Conservation (phyloP, 2,888 invertebrate genomes). For the Dryococelus australis region DNA sequence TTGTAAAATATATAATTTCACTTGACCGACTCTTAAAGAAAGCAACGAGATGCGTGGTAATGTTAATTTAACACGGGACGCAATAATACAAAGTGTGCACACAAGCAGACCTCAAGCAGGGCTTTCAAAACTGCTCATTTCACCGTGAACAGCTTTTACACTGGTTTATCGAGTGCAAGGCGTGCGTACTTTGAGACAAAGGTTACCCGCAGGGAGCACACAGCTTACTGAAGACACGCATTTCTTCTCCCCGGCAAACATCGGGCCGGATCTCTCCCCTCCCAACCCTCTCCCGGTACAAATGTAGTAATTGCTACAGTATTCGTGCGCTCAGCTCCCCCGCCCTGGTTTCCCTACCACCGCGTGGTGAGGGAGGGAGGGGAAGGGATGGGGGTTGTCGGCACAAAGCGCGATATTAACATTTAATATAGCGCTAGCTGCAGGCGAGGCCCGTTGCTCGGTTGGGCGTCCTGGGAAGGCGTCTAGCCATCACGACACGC, state of each 20-base stretch:
- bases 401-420: conserved; percentile 1
- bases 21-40: too few species aligned
- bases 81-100: too few species aligned
- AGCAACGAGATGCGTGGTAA: too few species aligned
- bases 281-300: not conserved
- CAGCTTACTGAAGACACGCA: not conserved
- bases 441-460: not conserved
- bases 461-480: not conserved
- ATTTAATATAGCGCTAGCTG: not conserved
- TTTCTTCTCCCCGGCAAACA: not conserved
- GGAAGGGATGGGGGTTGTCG: not conserved
- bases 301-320: conserved; percentile 1
- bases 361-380: not conserved
- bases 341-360: not conserved
- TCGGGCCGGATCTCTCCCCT: not conserved
- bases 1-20: too few species aligned
- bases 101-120: too few species aligned
- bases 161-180: too few species aligned
- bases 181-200: not conserved
- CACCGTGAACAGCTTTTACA: too few species aligned
- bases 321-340: not conserved
- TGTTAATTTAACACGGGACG: too few species aligned
- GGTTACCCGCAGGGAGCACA: not conserved
- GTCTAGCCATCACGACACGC: too few species aligned
- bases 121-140: too few species aligned